Evolutionary conservation across 2,888 invertebrate genomes (phyloP), one percentile per base, ranked within the genome.

Genomic region (Dynastes grantii): DNA sequence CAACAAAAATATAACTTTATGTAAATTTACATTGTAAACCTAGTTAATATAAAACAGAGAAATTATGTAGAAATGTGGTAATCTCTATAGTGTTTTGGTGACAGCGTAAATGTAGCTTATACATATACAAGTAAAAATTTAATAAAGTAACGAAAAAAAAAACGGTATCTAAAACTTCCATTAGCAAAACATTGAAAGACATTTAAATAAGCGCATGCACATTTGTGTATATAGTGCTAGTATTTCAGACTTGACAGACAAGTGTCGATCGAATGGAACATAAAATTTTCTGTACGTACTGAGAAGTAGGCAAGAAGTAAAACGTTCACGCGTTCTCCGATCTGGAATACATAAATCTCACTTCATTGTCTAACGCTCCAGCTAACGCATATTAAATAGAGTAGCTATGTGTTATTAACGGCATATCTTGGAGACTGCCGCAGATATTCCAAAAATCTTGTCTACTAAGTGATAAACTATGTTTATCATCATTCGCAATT

Each of bases 401-500:
- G 2, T 16, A 61, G 27, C 49, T 5, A 16, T 27, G 68, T 29
- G 32, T 16, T 61, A 58, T 40, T 9, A 16, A 55, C 55, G 2
- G 58, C 53, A 58, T 71, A 22, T 73, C 32, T 58, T 13, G 9
- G 29, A 58, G 58, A 40, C 40, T n/a, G 58, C 29, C 32, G 22
- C 40, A 64, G 67, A 67, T 67, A 76, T 76, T 76, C 76, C 76
- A 67, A 76, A 76, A 67, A 76, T 67, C 37, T 67, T 76, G 67
- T 76, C 67, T n/a, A 55, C 67, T 76, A 76, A 76, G 65, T 67
- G 76, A 76, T 76, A 76, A 76, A 76, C 65, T 76, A 76, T 76
- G 76, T 76, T 67, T 53, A 29, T 37, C 67, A 67, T 65, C 76
- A 76, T 67, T 53, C 37, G 65, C 29, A 67, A 40, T 67, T 27